Conservation (phyloP, 2,888 invertebrate genomes). For the Hyposoter didymator region DNA sequence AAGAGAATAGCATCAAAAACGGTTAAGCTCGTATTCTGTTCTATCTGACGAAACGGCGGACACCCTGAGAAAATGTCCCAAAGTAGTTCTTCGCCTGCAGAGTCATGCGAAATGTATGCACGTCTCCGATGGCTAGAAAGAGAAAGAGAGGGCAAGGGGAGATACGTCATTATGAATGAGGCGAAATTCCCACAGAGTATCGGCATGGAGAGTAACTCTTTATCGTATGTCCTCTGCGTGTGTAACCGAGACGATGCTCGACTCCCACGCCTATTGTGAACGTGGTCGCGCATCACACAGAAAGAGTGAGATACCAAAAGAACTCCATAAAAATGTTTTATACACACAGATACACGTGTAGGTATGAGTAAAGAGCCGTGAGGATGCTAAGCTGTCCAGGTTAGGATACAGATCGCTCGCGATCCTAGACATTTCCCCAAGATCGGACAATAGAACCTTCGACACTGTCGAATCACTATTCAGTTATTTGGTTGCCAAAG, state of each 20-base stretch:
- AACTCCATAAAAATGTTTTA: slow-evolving; percentile 60
- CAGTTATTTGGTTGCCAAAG: slow-evolving; percentile 79
- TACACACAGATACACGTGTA: neutral
- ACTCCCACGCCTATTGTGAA: slow-evolving; percentile 83
- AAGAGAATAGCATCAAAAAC: slow-evolving; percentile 13
- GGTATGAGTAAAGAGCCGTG: slow-evolving; percentile 29
- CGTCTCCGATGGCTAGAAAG: slow-evolving; percentile 45
- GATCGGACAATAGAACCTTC: slow-evolving; percentile 71
- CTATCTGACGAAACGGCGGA: slow-evolving; percentile 18
- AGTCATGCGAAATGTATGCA: slow-evolving; percentile 64
- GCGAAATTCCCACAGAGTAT: slow-evolving; percentile 68
- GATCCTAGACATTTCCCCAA: slow-evolving; percentile 51
- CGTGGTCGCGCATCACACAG: slow-evolving; percentile 72
- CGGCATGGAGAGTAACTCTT: slow-evolving; percentile 75
- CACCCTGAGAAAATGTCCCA: slow-evolving; percentile 63
- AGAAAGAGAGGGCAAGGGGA: slow-evolving; percentile 44
- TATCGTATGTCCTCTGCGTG: slow-evolving; percentile 73
- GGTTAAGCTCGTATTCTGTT: slow-evolving; percentile 8
- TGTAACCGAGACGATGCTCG: slow-evolving; percentile 77
- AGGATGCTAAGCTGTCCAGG: slow-evolving; percentile 66
- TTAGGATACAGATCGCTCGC: slow-evolving; percentile 61
- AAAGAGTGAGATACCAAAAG: slow-evolving; percentile 53
- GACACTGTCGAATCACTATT: slow-evolving; percentile 74
- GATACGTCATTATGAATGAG: slow-evolving; percentile 69
- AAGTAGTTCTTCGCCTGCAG: slow-evolving; percentile 59